phyloP scores from a whole-genome alignment of 2,113 vertebrate species.

The Paramisgurnus dabryanus region DNA sequence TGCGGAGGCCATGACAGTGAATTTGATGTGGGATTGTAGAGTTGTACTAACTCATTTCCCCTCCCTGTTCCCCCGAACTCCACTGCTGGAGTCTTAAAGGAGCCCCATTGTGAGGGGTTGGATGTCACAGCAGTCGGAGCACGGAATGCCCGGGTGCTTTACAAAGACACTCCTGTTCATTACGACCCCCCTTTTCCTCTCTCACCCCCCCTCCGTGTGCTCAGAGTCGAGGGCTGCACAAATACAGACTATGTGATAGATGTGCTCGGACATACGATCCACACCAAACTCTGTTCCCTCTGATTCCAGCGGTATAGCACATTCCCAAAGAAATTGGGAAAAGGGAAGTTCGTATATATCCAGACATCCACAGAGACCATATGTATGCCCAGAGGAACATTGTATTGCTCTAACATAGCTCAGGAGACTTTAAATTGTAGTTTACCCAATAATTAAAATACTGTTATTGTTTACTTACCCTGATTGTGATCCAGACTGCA shows the following conservation, averaged over 20 bases:
- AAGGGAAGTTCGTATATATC: slow-evolving; percentile 22
- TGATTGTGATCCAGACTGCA: no score
- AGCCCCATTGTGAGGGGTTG: slow-evolving; percentile 57
- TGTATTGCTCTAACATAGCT: slow-evolving; percentile 1
- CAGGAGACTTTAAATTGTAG: not conserved
- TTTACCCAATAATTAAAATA: not conserved
- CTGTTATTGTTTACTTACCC: no score
- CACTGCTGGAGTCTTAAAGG: slow-evolving; percentile 52
- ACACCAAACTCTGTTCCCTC: slow-evolving; percentile 34
- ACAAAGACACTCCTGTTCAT: slow-evolving; percentile 58
- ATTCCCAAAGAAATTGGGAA: slow-evolving; percentile 33
- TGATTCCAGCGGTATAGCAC: slow-evolving; percentile 46
- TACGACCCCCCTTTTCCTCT: slow-evolving; percentile 18
- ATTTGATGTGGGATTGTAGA: slow-evolving; percentile 52
- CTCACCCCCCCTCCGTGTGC: slow-evolving; percentile 1
- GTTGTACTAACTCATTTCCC: slow-evolving; percentile 53
- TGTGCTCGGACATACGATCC: slow-evolving; percentile 56
- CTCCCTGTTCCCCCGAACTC: slow-evolving; percentile 44
- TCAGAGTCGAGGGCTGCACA: slow-evolving; percentile 45
- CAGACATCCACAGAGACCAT: slow-evolving; percentile 38
- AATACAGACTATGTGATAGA: slow-evolving; percentile 56
- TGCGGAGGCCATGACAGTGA: slow-evolving; percentile 53
- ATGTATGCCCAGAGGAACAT: slow-evolving; percentile 23
- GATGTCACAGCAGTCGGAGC: slow-evolving; percentile 51
- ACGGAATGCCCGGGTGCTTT: slow-evolving; percentile 44